Evolutionary conservation across 2,888 invertebrate genomes (phyloP).

Genomic region (Stictocephala bisonia): DNA sequence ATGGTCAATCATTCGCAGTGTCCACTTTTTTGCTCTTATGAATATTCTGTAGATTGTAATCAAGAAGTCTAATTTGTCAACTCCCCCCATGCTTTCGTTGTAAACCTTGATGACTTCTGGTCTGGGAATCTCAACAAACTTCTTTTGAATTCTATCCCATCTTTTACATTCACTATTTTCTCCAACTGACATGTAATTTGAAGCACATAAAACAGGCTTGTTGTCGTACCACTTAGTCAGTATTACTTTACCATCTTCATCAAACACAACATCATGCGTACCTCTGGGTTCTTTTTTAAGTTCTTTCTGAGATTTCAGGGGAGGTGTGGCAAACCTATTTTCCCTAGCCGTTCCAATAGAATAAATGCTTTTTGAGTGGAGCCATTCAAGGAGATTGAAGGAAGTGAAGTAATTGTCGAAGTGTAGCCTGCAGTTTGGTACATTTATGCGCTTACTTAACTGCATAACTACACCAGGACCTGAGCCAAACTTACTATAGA

Average conservation of each 20-base stretch:
- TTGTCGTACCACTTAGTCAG: conserved; percentile 55
- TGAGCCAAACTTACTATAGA: conserved; percentile 47
- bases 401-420: conserved; percentile 52
- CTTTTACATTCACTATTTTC: conserved; percentile 46
- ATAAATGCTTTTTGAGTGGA: conserved; percentile 34
- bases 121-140: conserved; percentile 49
- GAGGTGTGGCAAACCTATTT: conserved; percentile 45
- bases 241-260: conserved; percentile 44
- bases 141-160: conserved; percentile 52
- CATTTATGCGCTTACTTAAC: conserved; percentile 34
- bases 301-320: conserved; percentile 43
- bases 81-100: conserved; percentile 56
- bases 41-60: conserved; percentile 49
- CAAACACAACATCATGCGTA: conserved; percentile 30
- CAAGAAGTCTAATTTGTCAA: conserved; percentile 55
- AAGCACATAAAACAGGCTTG: conserved; percentile 53
- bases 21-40: conserved; percentile 51
- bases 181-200: conserved; percentile 53
- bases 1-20: conserved; percentile 51
- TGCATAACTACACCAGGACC: conserved; percentile 50
- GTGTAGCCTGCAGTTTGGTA: conserved; percentile 45
- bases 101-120: conserved; percentile 54
- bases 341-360: conserved; percentile 46
- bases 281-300: conserved; percentile 36
- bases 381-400: conserved; percentile 30